Conservation (phyloP, 2,888 invertebrate species). For the Amiota mariae region DNA sequence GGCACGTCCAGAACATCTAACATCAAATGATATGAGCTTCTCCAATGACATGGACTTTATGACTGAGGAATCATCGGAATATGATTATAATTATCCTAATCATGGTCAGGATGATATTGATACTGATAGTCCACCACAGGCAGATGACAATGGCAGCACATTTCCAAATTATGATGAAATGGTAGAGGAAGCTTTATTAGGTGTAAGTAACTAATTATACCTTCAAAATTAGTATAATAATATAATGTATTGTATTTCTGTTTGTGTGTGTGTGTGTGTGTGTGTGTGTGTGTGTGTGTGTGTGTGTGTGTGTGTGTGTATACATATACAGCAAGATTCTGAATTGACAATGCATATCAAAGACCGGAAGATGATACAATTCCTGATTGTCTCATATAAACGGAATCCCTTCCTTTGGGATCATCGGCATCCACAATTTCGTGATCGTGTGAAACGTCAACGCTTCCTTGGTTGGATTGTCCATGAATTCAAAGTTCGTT, state of each 20-base stretch:
- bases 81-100: constrained; percentile 40
- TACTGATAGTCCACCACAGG: constrained; percentile 43
- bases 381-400: constrained; percentile 67
- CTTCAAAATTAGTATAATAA: no score
- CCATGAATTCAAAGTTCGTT: constrained; percentile 65
- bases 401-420: constrained; percentile 70
- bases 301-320: no score
- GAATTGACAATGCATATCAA: constrained; percentile 68
- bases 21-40: constrained; percentile 1
- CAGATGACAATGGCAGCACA: constrained; percentile 48
- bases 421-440: constrained; percentile 67
- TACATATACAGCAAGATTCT: constrained; percentile 46
- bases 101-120: constrained; percentile 40
- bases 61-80: constrained; percentile 56
- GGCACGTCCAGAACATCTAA: constrained; percentile 24
- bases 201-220: constrained; percentile 51
- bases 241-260: not conserved
- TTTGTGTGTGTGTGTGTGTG: not conserved
- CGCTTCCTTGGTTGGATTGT: constrained; percentile 68
- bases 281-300: not conserved
- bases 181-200: constrained; percentile 67
- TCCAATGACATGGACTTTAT: constrained; percentile 47
- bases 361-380: constrained; percentile 70
- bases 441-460: constrained; percentile 66
- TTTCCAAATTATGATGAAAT: constrained; percentile 67